Conservation (phyloP, 1,140 invertebrate species). For the Euschistus heros region DNA sequence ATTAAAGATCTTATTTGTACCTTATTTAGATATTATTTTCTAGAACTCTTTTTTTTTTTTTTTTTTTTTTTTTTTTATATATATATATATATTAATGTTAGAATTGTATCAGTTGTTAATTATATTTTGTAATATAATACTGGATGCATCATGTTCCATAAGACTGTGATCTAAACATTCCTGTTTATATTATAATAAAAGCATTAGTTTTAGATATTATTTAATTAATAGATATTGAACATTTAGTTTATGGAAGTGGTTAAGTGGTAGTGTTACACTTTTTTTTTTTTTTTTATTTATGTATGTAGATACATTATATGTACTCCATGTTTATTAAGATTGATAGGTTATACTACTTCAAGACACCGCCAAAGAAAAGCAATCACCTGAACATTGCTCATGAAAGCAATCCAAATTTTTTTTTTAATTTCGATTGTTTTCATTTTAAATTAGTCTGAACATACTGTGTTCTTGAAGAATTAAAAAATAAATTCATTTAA, state of each 20-base stretch:
- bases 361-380: not conserved
- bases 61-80: not conserved
- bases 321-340: too few species aligned
- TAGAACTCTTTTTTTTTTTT: not conserved
- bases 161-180: slow-evolving; percentile 12
- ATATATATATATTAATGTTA: too few species aligned
- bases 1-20: slow-evolving; percentile 12
- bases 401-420: slow-evolving; percentile 1
- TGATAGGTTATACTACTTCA: not conserved
- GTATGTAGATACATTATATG: too few species aligned
- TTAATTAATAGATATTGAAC: too few species aligned
- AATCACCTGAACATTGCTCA: slow-evolving; percentile 14
- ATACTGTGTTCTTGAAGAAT: slow-evolving; percentile 1
- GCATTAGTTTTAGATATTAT: not conserved
- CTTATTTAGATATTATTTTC: slow-evolving; percentile 14
- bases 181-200: not conserved
- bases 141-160: slow-evolving; percentile 7
- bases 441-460: not conserved
- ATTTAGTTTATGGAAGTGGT: too few species aligned
- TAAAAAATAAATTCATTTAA: not conserved
- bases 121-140: not conserved
- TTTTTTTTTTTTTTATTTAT: too few species aligned
- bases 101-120: slow-evolving; percentile 5
- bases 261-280: too few species aligned
- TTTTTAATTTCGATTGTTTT: slow-evolving; percentile 4